These are phyloP conservation scores for Egretta garzetta DNA, from an alignment of 2,113 vertebrate species.

Conservation along the genomic window DNA sequence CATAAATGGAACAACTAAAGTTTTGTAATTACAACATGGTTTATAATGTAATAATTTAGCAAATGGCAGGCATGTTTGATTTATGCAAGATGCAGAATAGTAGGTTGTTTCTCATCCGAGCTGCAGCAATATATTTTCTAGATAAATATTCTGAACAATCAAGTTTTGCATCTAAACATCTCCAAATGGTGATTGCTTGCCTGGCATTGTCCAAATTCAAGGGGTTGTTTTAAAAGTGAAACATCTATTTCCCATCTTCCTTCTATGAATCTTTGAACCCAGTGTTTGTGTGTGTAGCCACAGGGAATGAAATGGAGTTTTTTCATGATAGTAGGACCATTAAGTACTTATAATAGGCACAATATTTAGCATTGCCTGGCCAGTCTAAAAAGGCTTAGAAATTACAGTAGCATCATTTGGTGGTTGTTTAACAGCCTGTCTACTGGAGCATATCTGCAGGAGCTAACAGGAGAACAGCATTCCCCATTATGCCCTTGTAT, in stretches of 20 bases:
- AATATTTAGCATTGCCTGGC: background rate
- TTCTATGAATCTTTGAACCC: background rate
- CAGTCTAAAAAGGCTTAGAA: background rate
- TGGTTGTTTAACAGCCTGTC: background rate
- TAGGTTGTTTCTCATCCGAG: background rate
- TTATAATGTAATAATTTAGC: constrained; percentile 64
- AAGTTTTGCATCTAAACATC: background rate
- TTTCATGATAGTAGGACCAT: background rate
- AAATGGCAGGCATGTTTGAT: constrained; percentile 10
- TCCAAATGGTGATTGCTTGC: background rate
- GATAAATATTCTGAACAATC: background rate
- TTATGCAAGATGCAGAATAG: constrained; percentile 19
- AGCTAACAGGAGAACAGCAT: background rate
- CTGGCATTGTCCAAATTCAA: background rate
- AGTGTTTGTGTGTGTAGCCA: background rate
- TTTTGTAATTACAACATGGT: constrained; percentile 75
- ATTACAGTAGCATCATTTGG: background rate
- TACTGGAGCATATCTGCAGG: background rate
- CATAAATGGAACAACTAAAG: constrained; percentile 72
- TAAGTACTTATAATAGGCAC: background rate
- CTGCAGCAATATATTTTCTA: background rate
- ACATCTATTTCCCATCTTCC: background rate
- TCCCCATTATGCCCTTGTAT: background rate
- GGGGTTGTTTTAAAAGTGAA: background rate
- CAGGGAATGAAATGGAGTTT: background rate